phyloP scores from a whole-genome alignment of 2,113 vertebrate genomes.

The Parotia lawesii region DNA sequence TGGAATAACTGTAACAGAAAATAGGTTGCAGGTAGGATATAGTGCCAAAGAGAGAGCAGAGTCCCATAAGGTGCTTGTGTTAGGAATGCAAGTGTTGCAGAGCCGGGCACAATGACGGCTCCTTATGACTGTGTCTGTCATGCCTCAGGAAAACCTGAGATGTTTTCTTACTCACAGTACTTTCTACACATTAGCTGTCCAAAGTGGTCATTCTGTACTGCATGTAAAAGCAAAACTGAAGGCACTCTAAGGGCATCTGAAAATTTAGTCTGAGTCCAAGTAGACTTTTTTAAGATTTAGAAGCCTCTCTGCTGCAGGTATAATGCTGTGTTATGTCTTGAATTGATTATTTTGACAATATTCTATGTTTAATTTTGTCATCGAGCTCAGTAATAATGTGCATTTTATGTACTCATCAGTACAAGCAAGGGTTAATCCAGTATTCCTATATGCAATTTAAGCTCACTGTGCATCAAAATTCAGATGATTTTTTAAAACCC shows the following conservation, averaged over 20 bases:
- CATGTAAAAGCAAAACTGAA: neutral
- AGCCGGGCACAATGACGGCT: neutral
- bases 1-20: neutral
- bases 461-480: neutral
- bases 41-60: neutral
- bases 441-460: neutral
- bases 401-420: neutral
- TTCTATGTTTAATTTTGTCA: neutral
- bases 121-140: neutral
- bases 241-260: neutral
- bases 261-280: neutral
- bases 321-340: neutral
- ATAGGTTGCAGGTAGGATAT: neutral
- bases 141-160: neutral
- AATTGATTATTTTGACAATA: neutral
- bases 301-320: neutral
- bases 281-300: neutral
- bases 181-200: neutral
- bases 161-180: neutral
- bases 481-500: neutral
- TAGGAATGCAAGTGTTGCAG: neutral
- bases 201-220: neutral
- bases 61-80: neutral
- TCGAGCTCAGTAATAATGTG: neutral
- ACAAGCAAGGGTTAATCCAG: neutral